Base-by-base conservation (phyloP, 2,113 vertebrate species). In the Talpa occidentalis region DNA sequence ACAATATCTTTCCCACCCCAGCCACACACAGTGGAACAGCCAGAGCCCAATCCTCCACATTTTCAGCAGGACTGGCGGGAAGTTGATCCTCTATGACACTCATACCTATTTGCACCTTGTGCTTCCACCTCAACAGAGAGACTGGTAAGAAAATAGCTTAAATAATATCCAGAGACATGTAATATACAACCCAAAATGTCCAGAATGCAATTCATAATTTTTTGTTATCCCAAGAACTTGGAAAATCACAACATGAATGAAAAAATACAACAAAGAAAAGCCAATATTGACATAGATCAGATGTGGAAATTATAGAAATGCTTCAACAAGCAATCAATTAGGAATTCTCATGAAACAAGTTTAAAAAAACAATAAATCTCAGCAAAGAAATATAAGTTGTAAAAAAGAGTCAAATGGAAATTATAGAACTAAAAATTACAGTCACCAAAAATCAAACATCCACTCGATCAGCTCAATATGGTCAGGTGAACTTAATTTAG, bases 311-410 rank as follows among this genome's bases (percentile, higher is more conserved):
- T 72, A 64, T 52, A 54, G 78, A 60, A 60, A 52, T 35, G 42
- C 22, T 93, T 85, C 81, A 83, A 40, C 14, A 80, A 89, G 32
- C 35, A 77, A 72, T 93, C 35, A 81, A 60, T 93, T 72, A 84
- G 21, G 26, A 89, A 69, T 67, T 93, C 24, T 80, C 67, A 81
- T 73, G 37, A 60, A 95, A 80, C 59, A 81, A 90, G 35, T 73
- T 6, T 30, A 59, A 78, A 59, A 78, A 79, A 73, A 81, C 17
- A 92, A 19, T 79, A 92, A 69, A 73, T 47, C 79, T 82, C 60
- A 49, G 22, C 32, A 90, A 74, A 69, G 40, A 74, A 88, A 28
- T n/a, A 66, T 7, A 90, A 80, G 24, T 44, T 73, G 47, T 24
- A 88, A 69, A 92, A 66, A 37, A 80, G 17, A 83, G n/a, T 37